Conservation (phyloP, 2,888 invertebrate genomes). For the Sylvicola cinctus region DNA sequence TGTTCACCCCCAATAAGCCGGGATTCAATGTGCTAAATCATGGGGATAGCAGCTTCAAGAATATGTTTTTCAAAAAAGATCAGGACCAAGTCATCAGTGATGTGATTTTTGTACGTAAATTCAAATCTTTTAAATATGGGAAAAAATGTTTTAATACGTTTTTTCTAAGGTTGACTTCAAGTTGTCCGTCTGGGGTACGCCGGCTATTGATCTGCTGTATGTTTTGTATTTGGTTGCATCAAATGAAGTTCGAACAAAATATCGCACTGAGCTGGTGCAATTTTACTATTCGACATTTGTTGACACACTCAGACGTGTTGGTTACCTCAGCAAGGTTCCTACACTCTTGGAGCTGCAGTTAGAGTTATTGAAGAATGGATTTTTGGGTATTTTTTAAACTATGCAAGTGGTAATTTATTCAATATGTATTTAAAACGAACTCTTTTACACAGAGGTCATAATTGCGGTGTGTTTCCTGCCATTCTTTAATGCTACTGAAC, state of each 20-base stretch:
- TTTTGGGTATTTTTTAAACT: constrained; percentile 4
- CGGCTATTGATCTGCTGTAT: constrained; percentile 7
- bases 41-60: constrained; percentile 24
- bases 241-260: constrained; percentile 2
- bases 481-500: constrained; percentile 1
- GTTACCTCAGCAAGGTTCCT: constrained; percentile 5
- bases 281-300: constrained; percentile 6
- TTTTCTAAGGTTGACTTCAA: constrained; percentile 9
- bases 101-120: constrained; percentile 15
- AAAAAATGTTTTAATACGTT: too few species aligned
- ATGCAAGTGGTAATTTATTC: neutral
- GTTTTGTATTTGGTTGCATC: constrained; percentile 5
- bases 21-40: constrained; percentile 22
- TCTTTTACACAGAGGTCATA: neutral
- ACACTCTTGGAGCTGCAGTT: constrained; percentile 5
- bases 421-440: neutral
- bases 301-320: constrained; percentile 5
- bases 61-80: constrained; percentile 21
- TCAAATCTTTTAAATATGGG: too few species aligned
- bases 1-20: constrained; percentile 5
- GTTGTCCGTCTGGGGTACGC: constrained; percentile 7
- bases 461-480: constrained; percentile 1
- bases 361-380: constrained; percentile 7
- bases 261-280: constrained; percentile 6
- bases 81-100: constrained; percentile 15